These are phyloP conservation scores for Sisyra nigra DNA, from an alignment of 2,888 invertebrate species.

Conservation along the genomic window DNA sequence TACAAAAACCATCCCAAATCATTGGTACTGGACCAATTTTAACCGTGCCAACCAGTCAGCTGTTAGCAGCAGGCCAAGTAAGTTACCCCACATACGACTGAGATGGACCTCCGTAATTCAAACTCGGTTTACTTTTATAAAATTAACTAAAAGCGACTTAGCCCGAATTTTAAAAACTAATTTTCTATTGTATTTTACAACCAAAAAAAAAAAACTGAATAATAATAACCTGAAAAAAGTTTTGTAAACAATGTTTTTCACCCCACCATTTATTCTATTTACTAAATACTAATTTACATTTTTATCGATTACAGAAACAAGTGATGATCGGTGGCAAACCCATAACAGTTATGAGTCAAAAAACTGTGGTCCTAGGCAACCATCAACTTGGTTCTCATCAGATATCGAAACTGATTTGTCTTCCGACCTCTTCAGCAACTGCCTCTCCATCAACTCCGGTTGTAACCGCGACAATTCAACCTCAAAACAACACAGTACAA, in stretches of 20 bases:
- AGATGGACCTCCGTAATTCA: no score
- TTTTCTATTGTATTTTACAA: no score
- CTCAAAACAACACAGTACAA: slow-evolving; percentile 17
- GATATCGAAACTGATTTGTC: slow-evolving; percentile 23
- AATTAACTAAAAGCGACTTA: no score
- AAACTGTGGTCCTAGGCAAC: slow-evolving; percentile 41
- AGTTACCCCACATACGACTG: not conserved
- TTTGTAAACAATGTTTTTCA: not conserved
- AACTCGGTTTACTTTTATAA: no score
- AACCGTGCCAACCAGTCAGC: slow-evolving; percentile 25
- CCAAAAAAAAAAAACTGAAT: no score
- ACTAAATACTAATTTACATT: not conserved
- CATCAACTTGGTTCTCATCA: slow-evolving; percentile 17
- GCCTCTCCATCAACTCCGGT: slow-evolving; percentile 15
- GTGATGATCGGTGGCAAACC: slow-evolving; percentile 54
- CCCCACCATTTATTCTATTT: not conserved
- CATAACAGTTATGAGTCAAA: slow-evolving; percentile 48
- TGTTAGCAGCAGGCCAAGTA: slow-evolving; percentile 20
- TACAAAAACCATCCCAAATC: slow-evolving; percentile 35
- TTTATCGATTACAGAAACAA: slow-evolving; percentile 30
- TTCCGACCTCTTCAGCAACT: slow-evolving; percentile 16
- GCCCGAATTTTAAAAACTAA: no score
- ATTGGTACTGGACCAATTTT: slow-evolving; percentile 23
- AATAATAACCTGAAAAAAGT: not conserved
- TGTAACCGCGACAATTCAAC: slow-evolving; percentile 17